These are phyloP conservation scores for Adineta ricciae DNA, from an alignment of 2,888 invertebrate species.

Conservation along the genomic window DNA sequence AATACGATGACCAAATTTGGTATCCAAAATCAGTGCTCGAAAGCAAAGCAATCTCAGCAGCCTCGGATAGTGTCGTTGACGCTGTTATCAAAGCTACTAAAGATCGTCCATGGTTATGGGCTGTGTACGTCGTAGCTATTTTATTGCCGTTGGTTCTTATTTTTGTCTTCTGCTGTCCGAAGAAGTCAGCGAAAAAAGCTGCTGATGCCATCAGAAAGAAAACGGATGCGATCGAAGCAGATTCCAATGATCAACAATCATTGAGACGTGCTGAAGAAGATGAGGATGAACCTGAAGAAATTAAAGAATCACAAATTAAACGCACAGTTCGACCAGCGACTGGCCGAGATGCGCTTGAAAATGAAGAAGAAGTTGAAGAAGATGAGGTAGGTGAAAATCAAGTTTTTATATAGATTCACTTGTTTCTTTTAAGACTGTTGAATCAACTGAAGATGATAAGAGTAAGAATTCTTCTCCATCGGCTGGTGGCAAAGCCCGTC, in stretches of 20 bases:
- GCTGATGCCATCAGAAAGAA: neutral
- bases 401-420: neutral
- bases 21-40: slow-evolving; percentile 62
- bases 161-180: slow-evolving; percentile 64
- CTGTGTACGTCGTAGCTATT: slow-evolving; percentile 66
- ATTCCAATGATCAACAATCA: neutral
- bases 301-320: neutral
- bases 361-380: neutral
- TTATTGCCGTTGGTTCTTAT: slow-evolving; percentile 69
- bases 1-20: slow-evolving; percentile 74
- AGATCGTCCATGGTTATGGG: slow-evolving; percentile 82
- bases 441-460: neutral
- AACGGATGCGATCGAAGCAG: neutral
- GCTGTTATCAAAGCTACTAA: slow-evolving; percentile 67
- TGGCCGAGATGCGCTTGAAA: neutral
- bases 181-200: neutral
- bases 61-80: slow-evolving; percentile 64
- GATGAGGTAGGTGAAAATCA: neutral
- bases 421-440: neutral
- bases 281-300: neutral
- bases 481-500: neutral
- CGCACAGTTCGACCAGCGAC: neutral
- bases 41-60: slow-evolving; percentile 37
- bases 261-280: neutral
- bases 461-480: neutral